Conservation (phyloP, 2,113 vertebrate genomes). For the Misgurnus mizolepis region DNA sequence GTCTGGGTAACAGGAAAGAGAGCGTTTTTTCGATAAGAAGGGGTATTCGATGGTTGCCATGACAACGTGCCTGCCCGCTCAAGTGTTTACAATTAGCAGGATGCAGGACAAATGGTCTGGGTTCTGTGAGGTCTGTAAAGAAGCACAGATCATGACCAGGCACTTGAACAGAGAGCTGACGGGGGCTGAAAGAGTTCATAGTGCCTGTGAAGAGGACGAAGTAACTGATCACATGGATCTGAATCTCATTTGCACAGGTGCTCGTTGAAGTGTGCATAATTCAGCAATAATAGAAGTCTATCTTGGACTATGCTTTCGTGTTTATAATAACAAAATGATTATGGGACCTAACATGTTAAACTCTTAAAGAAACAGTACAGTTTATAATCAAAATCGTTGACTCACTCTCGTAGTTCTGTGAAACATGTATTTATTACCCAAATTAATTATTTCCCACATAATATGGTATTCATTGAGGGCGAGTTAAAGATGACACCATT, state of each 20-base stretch:
- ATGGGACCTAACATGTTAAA: background rate
- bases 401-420: too few species aligned
- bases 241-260: constrained; percentile 19
- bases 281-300: background rate
- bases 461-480: too few species aligned
- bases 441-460: too few species aligned
- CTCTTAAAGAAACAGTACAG: background rate
- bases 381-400: background rate
- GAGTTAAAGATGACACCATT: too few species aligned
- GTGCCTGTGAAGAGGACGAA: background rate
- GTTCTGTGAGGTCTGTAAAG: constrained; percentile 24
- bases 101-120: constrained; percentile 22
- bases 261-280: constrained; percentile 18
- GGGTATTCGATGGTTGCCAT: constrained; percentile 15
- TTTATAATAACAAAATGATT: background rate
- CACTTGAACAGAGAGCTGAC: constrained; percentile 12
- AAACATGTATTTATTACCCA: too few species aligned
- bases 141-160: constrained; percentile 33
- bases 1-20: constrained; percentile 21
- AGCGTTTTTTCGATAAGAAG: background rate
- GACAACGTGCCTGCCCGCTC: constrained; percentile 18
- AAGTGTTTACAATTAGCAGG: constrained; percentile 44
- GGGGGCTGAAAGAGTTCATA: background rate
- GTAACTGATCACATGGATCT: background rate
- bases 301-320: background rate